A percentile compares a stretch with the other conserved stretches of the same genome.
Conservation (phyloP, 2,888 invertebrate species). For the Ornithoptera priamus region DNA sequence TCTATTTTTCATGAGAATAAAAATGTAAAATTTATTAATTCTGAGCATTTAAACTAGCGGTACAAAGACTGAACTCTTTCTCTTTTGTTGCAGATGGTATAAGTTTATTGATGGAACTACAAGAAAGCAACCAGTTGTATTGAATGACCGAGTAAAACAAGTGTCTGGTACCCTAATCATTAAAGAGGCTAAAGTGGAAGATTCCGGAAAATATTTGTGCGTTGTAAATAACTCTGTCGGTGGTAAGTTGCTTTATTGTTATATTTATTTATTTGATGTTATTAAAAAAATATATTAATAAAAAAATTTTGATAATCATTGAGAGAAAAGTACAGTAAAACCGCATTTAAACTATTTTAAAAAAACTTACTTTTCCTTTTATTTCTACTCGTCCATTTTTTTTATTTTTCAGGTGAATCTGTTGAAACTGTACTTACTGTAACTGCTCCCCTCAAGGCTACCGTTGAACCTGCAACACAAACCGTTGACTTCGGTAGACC, state of each 20-base stretch:
- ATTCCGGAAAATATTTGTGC: slow-evolving; percentile 96
- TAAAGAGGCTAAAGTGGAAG: slow-evolving; percentile 92
- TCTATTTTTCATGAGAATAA: background rate
- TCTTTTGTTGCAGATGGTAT: slow-evolving; percentile 92
- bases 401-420: slow-evolving; percentile 87
- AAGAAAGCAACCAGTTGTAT: slow-evolving; percentile 91
- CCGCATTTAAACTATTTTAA: background rate
- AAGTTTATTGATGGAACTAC: slow-evolving; percentile 94
- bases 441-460: slow-evolving; percentile 92
- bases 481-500: slow-evolving; percentile 96
- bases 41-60: background rate
- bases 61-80: slow-evolving; percentile 50
- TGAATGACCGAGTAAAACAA: slow-evolving; percentile 94
- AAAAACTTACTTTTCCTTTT: background rate
- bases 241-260: slow-evolving; percentile 53
- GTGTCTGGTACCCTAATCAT: slow-evolving; percentile 96
- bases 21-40: background rate
- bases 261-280: too few species aligned
- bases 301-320: too few species aligned
- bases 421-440: slow-evolving; percentile 96
- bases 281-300: too few species aligned
- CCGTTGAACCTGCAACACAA: slow-evolving; percentile 93
- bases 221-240: slow-evolving; percentile 97
- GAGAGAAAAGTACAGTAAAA: too few species aligned
- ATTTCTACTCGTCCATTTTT: background rate